Conservation (phyloP, 1,140 invertebrate genomes). For the Lepidostoma basale region DNA sequence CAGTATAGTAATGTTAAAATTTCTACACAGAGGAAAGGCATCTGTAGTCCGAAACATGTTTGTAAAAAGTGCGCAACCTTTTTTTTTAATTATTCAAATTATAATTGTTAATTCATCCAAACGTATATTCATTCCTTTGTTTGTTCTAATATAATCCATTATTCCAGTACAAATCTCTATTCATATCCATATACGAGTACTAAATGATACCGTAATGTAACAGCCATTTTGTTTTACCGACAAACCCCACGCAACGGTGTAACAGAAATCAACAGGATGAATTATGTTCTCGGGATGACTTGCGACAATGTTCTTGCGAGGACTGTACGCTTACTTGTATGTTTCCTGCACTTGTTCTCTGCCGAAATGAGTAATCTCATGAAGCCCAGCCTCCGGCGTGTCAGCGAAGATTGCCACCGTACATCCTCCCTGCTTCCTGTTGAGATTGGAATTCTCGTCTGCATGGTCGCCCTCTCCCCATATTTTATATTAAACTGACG, state of each 20-base stretch:
- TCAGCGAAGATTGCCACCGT: constrained; percentile 33
- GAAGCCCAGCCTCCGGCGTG: constrained; percentile 20
- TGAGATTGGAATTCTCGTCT: constrained; percentile 22
- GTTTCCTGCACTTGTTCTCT: constrained; percentile 7
- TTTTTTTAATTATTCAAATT: no score
- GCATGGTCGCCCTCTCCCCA: not conserved
- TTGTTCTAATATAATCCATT: no score
- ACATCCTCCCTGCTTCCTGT: not conserved
- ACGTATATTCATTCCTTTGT: no score
- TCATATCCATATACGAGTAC: no score
- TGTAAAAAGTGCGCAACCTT: no score
- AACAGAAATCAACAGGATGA: constrained; percentile 8
- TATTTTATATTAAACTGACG: constrained; percentile 2
- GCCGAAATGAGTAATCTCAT: constrained; percentile 35
- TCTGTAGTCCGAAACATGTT: no score
- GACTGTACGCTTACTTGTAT: not conserved
- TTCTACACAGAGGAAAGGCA: no score
- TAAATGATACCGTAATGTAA: no score
- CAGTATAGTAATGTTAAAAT: no score
- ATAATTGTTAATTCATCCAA: no score
- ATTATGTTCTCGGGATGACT: not conserved
- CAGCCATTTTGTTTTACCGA: no score
- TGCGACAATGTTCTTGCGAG: not conserved
- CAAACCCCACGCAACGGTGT: not conserved
- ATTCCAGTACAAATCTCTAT: no score